phyloP scores from a whole-genome alignment of 2,888 invertebrate species.

The Meta bourneti region DNA sequence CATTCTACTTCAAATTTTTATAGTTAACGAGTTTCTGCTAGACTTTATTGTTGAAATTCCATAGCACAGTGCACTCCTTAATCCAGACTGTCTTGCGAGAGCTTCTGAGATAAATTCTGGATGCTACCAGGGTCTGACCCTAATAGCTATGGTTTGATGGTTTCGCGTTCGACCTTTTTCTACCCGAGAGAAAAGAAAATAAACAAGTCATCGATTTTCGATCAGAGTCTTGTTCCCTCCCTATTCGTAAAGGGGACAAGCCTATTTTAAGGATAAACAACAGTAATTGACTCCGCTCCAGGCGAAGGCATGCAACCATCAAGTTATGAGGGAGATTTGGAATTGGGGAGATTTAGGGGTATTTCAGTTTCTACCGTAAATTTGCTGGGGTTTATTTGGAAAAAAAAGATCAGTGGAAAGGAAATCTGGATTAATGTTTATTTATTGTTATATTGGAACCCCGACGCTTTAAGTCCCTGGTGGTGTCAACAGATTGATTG shows the following conservation, averaged over 20 bases:
- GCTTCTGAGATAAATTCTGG: constrained; percentile 11
- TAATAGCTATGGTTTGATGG: constrained; percentile 51
- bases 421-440: constrained; percentile 8
- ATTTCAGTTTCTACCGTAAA: constrained; percentile 15
- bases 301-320: background rate
- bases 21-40: too few species aligned
- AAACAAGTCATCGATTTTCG: constrained; percentile 58
- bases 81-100: background rate
- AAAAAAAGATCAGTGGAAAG: background rate
- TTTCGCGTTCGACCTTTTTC: constrained; percentile 36
- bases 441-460: too few species aligned
- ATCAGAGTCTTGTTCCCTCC: constrained; percentile 26
- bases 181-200: constrained; percentile 27
- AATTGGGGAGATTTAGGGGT: constrained; percentile 26
- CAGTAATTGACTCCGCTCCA: constrained; percentile 47
- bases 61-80: background rate
- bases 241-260: constrained; percentile 23
- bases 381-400: constrained; percentile 15
- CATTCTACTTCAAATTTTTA: too few species aligned
- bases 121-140: constrained; percentile 53
- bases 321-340: constrained; percentile 39
- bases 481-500: too few species aligned
- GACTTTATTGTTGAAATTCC: too few species aligned
- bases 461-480: too few species aligned
- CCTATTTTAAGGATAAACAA: constrained; percentile 52